Conservation (phyloP, 2,888 invertebrate genomes). For the Acrocyrtus sp. region DNA sequence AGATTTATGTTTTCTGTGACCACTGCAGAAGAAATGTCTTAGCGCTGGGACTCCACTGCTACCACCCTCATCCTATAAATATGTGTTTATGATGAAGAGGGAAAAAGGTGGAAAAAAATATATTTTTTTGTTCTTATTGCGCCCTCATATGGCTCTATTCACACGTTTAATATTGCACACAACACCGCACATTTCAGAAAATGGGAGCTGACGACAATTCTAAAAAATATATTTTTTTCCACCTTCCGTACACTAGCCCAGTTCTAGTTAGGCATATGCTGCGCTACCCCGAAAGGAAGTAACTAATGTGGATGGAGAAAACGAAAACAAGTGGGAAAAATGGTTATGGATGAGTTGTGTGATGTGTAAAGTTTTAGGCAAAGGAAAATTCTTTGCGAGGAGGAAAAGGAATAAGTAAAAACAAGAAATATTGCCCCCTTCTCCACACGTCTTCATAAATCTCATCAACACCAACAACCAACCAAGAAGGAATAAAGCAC, state of each 20-base stretch:
- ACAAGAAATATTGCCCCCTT: slow-evolving; percentile 49
- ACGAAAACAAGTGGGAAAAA: slow-evolving; percentile 34
- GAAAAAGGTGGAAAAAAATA: slow-evolving; percentile 9
- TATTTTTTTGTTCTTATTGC: slow-evolving; percentile 15
- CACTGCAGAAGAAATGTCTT: slow-evolving; percentile 13
- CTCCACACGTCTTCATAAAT: slow-evolving; percentile 49
- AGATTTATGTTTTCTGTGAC: slow-evolving; percentile 36
- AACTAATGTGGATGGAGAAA: too few relatives aligned
- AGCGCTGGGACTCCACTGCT: neutral
- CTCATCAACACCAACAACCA: slow-evolving; percentile 44
- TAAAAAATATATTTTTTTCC: slow-evolving; percentile 18
- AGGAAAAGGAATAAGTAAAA: slow-evolving; percentile 42
- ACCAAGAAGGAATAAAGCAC: too few relatives aligned
- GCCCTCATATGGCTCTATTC: slow-evolving; percentile 40
- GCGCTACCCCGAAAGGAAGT: too few relatives aligned
- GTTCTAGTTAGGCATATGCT: too few relatives aligned
- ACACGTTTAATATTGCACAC: slow-evolving; percentile 35
- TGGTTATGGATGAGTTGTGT: slow-evolving; percentile 53
- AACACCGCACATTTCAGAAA: too few relatives aligned
- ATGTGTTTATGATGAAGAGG: too few relatives aligned
- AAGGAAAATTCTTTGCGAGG: slow-evolving; percentile 55
- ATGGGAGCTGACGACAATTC: too few relatives aligned
- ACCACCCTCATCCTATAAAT: too few relatives aligned
- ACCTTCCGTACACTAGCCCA: too few relatives aligned
- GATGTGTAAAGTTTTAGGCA: too few relatives aligned